Conservation (phyloP, 2,113 vertebrate genomes). For the Psephotus haematonotus region DNA sequence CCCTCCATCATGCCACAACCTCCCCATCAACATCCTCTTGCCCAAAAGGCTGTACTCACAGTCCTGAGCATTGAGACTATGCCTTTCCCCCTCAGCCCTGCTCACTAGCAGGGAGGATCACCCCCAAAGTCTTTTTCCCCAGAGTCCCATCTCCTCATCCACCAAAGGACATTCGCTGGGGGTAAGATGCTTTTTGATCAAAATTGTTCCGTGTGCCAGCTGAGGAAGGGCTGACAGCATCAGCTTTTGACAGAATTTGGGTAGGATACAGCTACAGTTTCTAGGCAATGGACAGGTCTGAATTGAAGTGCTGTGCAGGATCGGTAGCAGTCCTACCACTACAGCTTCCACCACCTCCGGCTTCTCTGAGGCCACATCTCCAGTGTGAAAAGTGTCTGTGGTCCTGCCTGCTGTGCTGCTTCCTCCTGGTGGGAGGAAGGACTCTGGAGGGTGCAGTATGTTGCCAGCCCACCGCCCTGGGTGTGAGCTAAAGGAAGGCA, state of each 20-base stretch:
- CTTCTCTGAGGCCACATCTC: fast-evolving
- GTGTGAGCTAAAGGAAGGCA: background rate
- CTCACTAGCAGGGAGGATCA: background rate
- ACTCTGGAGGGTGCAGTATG: background rate
- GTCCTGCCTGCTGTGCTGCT: background rate
- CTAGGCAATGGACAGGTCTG: background rate
- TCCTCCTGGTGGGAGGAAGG: background rate
- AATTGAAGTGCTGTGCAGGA: background rate
- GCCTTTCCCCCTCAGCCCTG: background rate
- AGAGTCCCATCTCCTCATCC: background rate
- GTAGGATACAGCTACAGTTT: background rate
- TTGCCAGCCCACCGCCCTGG: background rate
- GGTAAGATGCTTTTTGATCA: background rate
- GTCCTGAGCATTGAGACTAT: background rate
- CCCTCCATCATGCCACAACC: fast-evolving
- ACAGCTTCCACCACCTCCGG: fast-evolving
- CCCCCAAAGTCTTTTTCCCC: background rate
- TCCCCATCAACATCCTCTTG: background rate
- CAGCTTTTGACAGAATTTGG: background rate
- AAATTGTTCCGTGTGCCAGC: background rate
- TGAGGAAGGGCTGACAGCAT: background rate
- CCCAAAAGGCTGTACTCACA: background rate
- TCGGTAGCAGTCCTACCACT: fast-evolving
- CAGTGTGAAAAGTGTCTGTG: background rate
- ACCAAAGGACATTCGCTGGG: background rate